These are phyloP conservation scores for Acanthurus tractus DNA, from an alignment of 2,797 vertebrate genomes.

Conservation along the genomic window DNA sequence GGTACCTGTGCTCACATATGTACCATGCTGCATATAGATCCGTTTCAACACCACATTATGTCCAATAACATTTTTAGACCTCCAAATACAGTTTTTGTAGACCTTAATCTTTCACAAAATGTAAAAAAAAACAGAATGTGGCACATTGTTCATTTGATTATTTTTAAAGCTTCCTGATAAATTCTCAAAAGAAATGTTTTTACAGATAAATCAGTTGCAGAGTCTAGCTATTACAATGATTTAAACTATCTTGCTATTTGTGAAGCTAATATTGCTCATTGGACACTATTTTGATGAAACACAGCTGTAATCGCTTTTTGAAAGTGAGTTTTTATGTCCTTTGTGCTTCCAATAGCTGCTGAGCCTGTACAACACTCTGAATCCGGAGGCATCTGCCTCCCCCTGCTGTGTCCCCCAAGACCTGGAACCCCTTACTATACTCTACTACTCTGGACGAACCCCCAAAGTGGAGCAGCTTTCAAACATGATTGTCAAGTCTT, in stretches of 20 bases:
- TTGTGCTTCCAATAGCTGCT: constrained; percentile 85
- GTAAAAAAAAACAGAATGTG: too few species aligned
- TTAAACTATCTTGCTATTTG: not conserved
- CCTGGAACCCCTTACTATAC: constrained; percentile 94
- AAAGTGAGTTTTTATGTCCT: constrained; percentile 9
- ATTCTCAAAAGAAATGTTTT: not conserved
- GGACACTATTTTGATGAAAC: not conserved
- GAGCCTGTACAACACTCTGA: constrained; percentile 95
- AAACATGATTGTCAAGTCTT: constrained; percentile 98
- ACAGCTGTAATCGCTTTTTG: not conserved
- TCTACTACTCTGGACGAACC: constrained; percentile 94
- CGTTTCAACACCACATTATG: not conserved
- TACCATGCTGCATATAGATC: too few species aligned
- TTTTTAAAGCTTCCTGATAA: not conserved
- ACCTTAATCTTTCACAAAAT: not conserved
- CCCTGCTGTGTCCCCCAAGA: constrained; percentile 96
- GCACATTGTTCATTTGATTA: too few species aligned
- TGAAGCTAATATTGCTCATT: not conserved
- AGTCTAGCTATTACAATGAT: not conserved
- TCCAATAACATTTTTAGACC: not conserved
- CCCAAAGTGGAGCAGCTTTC: constrained; percentile 98
- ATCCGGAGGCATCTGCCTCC: constrained; percentile 92
- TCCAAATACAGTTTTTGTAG: too few species aligned
- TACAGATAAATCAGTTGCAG: not conserved
- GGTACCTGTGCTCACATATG: not conserved